Evolutionary conservation across 1,140 invertebrate species (phyloP), one percentile per base, ranked within the genome.

Genomic region (Aphelinus atriplicis): DNA sequence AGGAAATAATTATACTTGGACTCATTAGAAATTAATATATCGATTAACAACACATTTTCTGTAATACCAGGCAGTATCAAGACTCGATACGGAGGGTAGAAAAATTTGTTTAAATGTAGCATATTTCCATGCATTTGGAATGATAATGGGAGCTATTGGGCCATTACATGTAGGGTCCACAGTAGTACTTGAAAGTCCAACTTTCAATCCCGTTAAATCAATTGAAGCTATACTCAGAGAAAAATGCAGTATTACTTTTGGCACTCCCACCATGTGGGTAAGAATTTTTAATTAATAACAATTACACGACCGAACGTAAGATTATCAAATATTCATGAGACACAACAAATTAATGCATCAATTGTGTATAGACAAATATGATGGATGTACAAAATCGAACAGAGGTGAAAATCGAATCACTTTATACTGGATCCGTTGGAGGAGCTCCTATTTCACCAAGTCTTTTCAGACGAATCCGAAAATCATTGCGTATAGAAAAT

Each of bases 261-360:
- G 97, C 9, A 98, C 97, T 0, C 98, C 98, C 3, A 99, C 97
- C 0, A 99, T 99, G 97, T 97, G 95, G 84, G 93, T 98, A 69
- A 96, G 98, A 53, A 9, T 9, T 53, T 6, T 53, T 53, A 53
- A 26, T 26, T 26, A 26, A 26, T 26, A 26, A 26, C 26, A 26
- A 26, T 26, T 0, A 26, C 0, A 26, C 26, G 26, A 26, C 0
- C 26, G 26, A 26, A 26, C 26, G 26, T 26, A 26, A 26, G 26
- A 0, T 26, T 26, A 26, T 26, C 26, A 26, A 26, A 26, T 26
- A 26, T 26, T 26, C 26, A 26, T 26, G 26, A 26, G 26, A 26
- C 7, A 9, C n/a, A 3, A 3, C 48, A 62, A 9, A 46, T 7
- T 68, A 56, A 57, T 4, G n/a, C 26, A 26, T 26, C 26, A 26